A percentile compares a stretch with the other conserved stretches of the same genome.
These are phyloP conservation scores for Alaudala cheleensis DNA, from an alignment of 2,113 vertebrate genomes.

Conservation along the genomic window DNA sequence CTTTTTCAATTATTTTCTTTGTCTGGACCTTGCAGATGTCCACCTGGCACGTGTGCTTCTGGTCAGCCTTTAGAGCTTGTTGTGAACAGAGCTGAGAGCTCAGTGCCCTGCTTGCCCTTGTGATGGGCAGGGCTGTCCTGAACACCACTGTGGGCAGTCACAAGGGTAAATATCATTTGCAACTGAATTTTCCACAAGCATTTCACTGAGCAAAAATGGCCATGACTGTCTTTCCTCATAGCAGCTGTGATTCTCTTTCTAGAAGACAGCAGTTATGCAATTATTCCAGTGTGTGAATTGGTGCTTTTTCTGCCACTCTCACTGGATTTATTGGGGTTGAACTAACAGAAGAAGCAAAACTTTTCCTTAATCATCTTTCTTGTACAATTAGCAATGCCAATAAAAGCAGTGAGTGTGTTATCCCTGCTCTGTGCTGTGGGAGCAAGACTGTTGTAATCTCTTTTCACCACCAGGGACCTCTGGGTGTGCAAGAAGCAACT, in stretches of 20 bases:
- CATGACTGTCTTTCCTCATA: background rate
- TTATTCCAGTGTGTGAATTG: background rate
- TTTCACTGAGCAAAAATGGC: background rate
- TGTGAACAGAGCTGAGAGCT: background rate
- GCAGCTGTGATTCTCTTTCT: background rate
- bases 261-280: background rate
- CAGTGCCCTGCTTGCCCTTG: background rate
- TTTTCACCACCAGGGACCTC: background rate
- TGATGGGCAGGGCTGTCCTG: background rate
- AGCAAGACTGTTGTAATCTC: background rate
- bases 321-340: background rate
- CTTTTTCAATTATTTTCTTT: background rate
- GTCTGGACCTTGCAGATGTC: background rate
- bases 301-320: background rate
- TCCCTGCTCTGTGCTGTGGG: background rate
- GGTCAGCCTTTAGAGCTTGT: background rate
- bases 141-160: background rate
- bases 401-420: background rate
- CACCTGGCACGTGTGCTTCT: background rate
- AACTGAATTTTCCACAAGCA: background rate
- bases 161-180: background rate
- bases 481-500: background rate
- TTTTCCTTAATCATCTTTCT: background rate
- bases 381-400: background rate
- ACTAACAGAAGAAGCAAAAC: background rate